Conservation (phyloP, 2,113 vertebrate genomes). For the Ictidomys tridecemlineatus region DNA sequence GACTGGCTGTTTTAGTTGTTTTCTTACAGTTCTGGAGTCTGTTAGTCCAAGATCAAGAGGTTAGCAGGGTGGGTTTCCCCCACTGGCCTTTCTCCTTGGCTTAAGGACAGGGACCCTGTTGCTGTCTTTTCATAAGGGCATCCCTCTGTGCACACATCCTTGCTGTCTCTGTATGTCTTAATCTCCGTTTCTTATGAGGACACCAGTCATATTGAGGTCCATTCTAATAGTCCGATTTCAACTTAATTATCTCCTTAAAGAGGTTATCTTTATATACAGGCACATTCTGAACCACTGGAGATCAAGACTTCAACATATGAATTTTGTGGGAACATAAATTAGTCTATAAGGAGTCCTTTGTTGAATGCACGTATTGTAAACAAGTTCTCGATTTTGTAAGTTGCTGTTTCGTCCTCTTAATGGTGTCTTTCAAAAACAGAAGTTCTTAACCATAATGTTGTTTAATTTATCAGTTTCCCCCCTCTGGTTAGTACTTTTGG, state of each 20-base stretch:
- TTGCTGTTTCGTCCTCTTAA: constrained; percentile 8
- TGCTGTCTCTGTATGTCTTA: neutral
- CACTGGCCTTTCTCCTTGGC: neutral
- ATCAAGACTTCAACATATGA: neutral
- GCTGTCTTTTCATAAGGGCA: neutral
- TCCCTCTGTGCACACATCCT: neutral
- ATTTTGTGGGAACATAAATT: neutral
- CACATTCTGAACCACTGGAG: neutral
- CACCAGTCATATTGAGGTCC: neutral
- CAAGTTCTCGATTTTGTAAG: neutral
- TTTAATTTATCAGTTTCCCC: neutral
- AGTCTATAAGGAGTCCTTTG: neutral
- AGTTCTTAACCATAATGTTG: neutral
- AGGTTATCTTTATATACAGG: neutral
- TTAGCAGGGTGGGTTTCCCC: neutral
- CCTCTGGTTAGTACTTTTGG: neutral
- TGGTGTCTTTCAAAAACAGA: neutral
- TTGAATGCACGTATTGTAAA: neutral
- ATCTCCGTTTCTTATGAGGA: neutral
- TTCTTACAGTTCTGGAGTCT: neutral
- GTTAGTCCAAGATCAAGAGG: neutral
- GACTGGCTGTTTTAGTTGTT: neutral
- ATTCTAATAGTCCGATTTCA: neutral
- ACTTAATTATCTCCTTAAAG: neutral
- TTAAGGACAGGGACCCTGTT: neutral